Base-by-base conservation (phyloP, 1,140 invertebrate species). In the Orchestia grillus region DNA sequence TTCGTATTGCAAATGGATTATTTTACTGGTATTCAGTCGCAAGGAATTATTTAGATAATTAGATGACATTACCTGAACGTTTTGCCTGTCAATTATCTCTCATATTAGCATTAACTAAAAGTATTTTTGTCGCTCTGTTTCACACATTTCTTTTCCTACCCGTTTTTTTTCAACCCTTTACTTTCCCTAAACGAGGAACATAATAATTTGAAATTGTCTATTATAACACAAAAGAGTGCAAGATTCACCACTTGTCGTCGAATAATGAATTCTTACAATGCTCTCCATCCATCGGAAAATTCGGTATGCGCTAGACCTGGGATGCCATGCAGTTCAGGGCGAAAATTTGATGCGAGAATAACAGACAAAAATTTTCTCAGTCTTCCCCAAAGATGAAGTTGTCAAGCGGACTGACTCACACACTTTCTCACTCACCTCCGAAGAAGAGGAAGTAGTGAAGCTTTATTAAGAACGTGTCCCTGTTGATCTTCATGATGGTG, bases 381-480 rank as follows among this genome's bases (percentile, higher is more conserved):
- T n/a, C n/a, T n/a, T n/a, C n/a, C n/a, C n/a, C n/a, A n/a, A n/a
- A n/a, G n/a, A 41, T 3, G n/a, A 41, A 19, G n/a, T 87, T 40
- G 87, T 41, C n/a, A 90, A 11, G 43, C 42, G 36, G 15, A 42
- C 88, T 44, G 41, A 90, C n/a, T 11, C 4, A n/a, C n/a, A n/a
- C n/a, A 41, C 88, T 87, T 6, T 40, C 41, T 42, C 43, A 90
- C 88, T 90, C 43, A 90, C 88, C 88, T 43, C 88, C 88, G 43
- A 90, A 90, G 88, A 42, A 90, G 88, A 90, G 43, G 88, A 90
- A 90, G 88, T 42, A 90, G 36, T 90, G 88, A 42, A 90, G 88
- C 88, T 90, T 90, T 44, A 90, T 90, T 44, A 90, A 44, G 41
- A 41, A 90, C 11, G 88, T 42, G 36, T 90, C 88, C 88, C 43